Base-by-base conservation (phyloP, 1,140 invertebrate genomes). In the Heliconius himera region DNA sequence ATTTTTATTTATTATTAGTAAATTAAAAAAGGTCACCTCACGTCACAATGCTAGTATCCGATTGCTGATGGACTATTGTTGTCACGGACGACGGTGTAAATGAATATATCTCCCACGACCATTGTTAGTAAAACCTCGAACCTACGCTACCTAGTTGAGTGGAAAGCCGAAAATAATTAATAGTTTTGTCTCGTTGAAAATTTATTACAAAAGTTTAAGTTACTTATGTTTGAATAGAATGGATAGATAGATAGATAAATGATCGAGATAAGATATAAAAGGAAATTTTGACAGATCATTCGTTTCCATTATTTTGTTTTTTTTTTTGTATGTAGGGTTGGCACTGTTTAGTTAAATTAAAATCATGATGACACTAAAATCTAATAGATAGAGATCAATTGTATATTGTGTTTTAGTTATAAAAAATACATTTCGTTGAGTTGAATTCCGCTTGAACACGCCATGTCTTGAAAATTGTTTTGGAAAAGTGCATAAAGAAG, bases 121-220 rank as follows among this genome's bases (percentile, higher is more conserved):
- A 88, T 88, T 89, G 87, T 89, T 84, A 79, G 75, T 81, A 73
- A 70, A 73, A 38, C 76, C 70, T 79, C 72, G 73, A 79, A 81
- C 78, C 81, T 80, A 82, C 83, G 72, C 80, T 76, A 82, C 83
- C 72, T 77, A 66, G 60, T 66, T n/a, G n/a, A 66, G 22, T 26
- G 60, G 22, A 66, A 66, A 66, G n/a, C n/a, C 60, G 60, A 66
- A 29, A 60, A 66, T 66, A 66, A 66, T 66, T 66, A 66, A 66
- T 29, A 11, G 22, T 26, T 22, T 66, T 66, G 56, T 66, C 11
- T 66, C 22, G 5, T 66, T 66, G 56, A 29, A 66, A 66, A 66
- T 66, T 66, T 66, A 66, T 66, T 66, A 66, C 56, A 29, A 29
- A 66, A 22, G 8, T 56, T 26, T 26, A 9, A 11, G 9, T 66